phyloP scores from a whole-genome alignment of 2,797 vertebrate genomes.

The Lepilemur ruficaudatus region DNA sequence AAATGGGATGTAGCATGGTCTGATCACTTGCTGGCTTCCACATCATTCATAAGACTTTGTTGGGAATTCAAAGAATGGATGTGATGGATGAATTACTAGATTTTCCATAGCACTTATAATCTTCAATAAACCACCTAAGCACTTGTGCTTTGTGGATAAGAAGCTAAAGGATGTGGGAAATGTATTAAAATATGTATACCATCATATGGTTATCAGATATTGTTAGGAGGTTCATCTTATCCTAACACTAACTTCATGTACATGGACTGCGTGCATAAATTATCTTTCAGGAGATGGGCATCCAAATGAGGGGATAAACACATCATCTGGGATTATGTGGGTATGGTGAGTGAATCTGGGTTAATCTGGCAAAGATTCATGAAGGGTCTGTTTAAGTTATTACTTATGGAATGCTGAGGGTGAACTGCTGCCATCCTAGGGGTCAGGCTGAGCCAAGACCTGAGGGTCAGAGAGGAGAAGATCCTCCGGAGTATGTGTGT shows the following conservation, averaged over 20 bases:
- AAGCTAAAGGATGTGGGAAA: background rate
- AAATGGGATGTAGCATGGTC: background rate
- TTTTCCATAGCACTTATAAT: background rate
- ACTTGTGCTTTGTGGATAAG: background rate
- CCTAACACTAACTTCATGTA: background rate
- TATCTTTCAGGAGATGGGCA: background rate
- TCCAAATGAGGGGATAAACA: background rate
- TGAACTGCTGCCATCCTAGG: background rate
- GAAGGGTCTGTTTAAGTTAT: background rate
- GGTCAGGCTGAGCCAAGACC: background rate
- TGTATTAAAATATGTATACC: background rate
- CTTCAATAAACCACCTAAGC: background rate
- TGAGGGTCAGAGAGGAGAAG: background rate
- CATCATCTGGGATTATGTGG: background rate
- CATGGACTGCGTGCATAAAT: background rate
- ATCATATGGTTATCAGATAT: background rate
- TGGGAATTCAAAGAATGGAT: background rate
- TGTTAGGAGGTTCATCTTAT: background rate
- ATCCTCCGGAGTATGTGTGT: background rate
- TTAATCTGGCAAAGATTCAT: background rate
- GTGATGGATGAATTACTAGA: background rate
- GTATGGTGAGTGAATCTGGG: background rate
- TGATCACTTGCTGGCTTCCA: background rate
- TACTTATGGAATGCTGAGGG: background rate
- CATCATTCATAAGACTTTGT: background rate